These are phyloP conservation scores for Pocillopora verrucosa DNA, from an alignment of 64 coral and sea anemone genomes.

Conservation along the genomic window DNA sequence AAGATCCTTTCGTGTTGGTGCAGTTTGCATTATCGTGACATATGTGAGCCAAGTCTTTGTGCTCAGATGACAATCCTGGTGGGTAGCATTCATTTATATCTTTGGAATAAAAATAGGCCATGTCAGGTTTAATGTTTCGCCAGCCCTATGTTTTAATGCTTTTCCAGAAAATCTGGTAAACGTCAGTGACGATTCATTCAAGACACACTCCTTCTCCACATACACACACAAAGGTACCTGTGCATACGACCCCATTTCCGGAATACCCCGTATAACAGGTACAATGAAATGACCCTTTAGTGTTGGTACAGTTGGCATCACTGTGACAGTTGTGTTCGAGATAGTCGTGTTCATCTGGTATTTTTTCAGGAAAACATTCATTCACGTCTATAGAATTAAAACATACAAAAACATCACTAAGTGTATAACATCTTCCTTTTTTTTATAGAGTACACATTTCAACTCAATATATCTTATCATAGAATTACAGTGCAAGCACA, in stretches of 20 bases:
- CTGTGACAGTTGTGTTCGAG: conserved; percentile 63
- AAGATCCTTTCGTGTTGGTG: conserved; percentile 55
- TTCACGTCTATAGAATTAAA: conserved; percentile 42
- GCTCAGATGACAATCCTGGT: conserved; percentile 15
- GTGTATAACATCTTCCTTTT: not conserved
- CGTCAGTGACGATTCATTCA: too few relatives aligned
- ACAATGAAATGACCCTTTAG: conserved; percentile 67
- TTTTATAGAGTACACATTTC: not conserved
- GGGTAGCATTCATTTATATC: conserved; percentile 55
- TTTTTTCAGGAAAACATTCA: conserved; percentile 57
- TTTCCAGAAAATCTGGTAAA: not conserved
- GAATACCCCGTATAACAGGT: conserved; percentile 75
- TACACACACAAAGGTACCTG: conserved; percentile 13
- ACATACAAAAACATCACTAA: not conserved
- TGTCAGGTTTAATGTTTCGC: not conserved
- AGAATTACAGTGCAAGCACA: too few relatives aligned
- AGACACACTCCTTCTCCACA: too few relatives aligned
- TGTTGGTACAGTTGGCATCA: conserved; percentile 76
- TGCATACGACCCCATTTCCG: conserved; percentile 65
- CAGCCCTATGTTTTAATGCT: not conserved
- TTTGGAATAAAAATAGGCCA: not conserved
- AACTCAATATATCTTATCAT: not conserved
- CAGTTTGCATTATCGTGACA: conserved; percentile 53
- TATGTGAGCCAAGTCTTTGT: conserved; percentile 30
- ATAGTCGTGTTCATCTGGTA: conserved; percentile 37